Conservation (phyloP, 2,797 vertebrate species). For the Mastacembelus armatus region DNA sequence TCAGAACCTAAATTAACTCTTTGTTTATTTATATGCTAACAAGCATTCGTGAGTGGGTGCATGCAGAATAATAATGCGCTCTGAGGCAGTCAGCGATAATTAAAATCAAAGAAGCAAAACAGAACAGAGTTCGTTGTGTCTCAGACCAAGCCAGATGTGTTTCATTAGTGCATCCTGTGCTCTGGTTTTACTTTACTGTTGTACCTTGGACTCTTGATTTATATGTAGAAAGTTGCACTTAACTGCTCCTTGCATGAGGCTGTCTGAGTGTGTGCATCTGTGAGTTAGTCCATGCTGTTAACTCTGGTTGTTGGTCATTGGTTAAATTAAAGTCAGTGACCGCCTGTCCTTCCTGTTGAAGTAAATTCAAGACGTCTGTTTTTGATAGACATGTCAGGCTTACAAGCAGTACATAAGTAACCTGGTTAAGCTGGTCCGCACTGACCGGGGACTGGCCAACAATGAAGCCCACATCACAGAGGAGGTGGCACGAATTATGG, state of each 20-base stretch:
- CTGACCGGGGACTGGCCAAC: slow-evolving; percentile 82
- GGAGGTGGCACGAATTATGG: slow-evolving; percentile 88
- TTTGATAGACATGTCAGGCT: slow-evolving; percentile 89
- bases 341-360: slow-evolving; percentile 13
- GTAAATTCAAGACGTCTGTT: slow-evolving; percentile 29
- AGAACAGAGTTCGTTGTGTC: slow-evolving; percentile 31
- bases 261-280: slow-evolving; percentile 9
- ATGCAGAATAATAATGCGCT: slow-evolving; percentile 20
- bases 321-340: slow-evolving; percentile 31
- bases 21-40: slow-evolving; percentile 13
- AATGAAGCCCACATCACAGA: slow-evolving; percentile 79
- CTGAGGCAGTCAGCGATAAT: slow-evolving; percentile 39
- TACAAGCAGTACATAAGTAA: slow-evolving; percentile 93
- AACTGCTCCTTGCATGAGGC: slow-evolving; percentile 17
- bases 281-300: neutral
- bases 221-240: slow-evolving; percentile 43
- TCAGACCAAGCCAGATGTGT: slow-evolving; percentile 66
- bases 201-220: slow-evolving; percentile 29
- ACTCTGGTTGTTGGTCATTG: slow-evolving; percentile 6
- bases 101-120: slow-evolving; percentile 42
- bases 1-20: slow-evolving; percentile 11
- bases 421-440: slow-evolving; percentile 89
- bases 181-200: slow-evolving; percentile 61
- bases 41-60: slow-evolving; percentile 18
- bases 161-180: slow-evolving; percentile 32